phyloP scores from a whole-genome alignment of 2,888 invertebrate genomes.

The Beris chalybata region DNA sequence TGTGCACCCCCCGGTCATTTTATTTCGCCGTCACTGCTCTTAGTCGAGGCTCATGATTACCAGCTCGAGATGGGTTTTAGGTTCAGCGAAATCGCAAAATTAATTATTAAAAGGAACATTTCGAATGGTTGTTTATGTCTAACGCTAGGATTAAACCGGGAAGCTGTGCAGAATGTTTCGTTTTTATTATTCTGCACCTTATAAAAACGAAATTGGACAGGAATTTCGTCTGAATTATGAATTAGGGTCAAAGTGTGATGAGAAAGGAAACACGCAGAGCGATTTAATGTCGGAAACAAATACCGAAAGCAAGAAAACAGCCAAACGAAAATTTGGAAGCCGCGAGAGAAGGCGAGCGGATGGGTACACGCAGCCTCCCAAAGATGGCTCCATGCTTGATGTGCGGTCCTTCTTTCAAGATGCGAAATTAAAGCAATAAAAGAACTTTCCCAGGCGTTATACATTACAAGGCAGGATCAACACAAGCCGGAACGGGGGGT shows the following conservation, averaged over 20 bases:
- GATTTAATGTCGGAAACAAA: conserved; percentile 12
- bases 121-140: conserved; percentile 28
- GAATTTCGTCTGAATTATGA: conserved; percentile 36
- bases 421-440: conserved; percentile 26
- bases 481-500: no score
- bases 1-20: background rate
- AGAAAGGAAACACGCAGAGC: conserved; percentile 16
- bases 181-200: conserved; percentile 39
- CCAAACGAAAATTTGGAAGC: background rate
- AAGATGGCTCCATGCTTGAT: no score
- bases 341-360: no score
- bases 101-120: conserved; percentile 34
- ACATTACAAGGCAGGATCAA: background rate
- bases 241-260: conserved; percentile 34
- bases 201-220: conserved; percentile 38
- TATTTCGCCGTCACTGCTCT: background rate
- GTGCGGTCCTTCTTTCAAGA: background rate
- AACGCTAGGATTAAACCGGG: conserved; percentile 12
- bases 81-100: conserved; percentile 30
- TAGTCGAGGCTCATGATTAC: conserved; percentile 20
- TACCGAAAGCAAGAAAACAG: background rate
- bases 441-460: conserved; percentile 13
- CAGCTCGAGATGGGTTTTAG: conserved; percentile 2
- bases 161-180: conserved; percentile 18
- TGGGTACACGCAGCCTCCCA: no score